Percentiles rank a stretch among this genome's conserved stretches.
Conservation (phyloP, 2,888 invertebrate genomes). For the Calephelis perditalis region DNA sequence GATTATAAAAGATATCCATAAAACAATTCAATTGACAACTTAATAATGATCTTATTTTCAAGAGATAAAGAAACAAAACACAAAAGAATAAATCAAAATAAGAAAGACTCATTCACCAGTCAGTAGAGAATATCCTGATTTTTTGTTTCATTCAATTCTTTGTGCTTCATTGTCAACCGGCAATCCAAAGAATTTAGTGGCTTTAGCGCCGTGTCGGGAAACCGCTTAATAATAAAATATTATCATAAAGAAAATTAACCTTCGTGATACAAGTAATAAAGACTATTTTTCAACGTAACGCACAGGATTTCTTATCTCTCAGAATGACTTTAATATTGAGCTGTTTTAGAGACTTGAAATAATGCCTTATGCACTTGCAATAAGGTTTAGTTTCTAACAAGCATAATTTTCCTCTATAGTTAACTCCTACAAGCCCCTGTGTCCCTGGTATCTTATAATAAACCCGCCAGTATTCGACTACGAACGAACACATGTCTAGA, state of each 20-base stretch:
- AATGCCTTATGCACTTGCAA: conserved; percentile 24
- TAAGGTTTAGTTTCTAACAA: conserved; percentile 38
- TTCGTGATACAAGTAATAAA: conserved; percentile 31
- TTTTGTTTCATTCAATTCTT: conserved; percentile 29
- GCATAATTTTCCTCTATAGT: conserved; percentile 29
- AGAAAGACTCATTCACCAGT: neutral
- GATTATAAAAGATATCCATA: too few relatives aligned
- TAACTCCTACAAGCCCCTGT: conserved; percentile 71
- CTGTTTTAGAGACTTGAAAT: conserved; percentile 28
- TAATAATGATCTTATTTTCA: too few relatives aligned
- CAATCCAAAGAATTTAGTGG: conserved; percentile 46
- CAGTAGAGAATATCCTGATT: conserved; percentile 12
- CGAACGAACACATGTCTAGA: conserved; percentile 58
- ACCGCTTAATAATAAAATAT: conserved; percentile 53
- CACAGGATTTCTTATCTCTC: conserved; percentile 53
- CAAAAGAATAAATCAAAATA: too few relatives aligned
- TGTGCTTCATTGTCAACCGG: conserved; percentile 32
- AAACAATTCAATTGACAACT: too few relatives aligned
- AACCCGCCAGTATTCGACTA: conserved; percentile 77
- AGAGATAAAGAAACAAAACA: too few relatives aligned
- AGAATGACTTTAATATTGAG: conserved; percentile 51
- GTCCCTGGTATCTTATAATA: conserved; percentile 71
- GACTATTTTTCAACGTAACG: conserved; percentile 37
- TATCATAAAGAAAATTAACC: conserved; percentile 30
- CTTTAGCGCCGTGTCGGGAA: conserved; percentile 58